Base-by-base conservation (phyloP, 1,140 invertebrate species). In the Aradophagus sp. region DNA sequence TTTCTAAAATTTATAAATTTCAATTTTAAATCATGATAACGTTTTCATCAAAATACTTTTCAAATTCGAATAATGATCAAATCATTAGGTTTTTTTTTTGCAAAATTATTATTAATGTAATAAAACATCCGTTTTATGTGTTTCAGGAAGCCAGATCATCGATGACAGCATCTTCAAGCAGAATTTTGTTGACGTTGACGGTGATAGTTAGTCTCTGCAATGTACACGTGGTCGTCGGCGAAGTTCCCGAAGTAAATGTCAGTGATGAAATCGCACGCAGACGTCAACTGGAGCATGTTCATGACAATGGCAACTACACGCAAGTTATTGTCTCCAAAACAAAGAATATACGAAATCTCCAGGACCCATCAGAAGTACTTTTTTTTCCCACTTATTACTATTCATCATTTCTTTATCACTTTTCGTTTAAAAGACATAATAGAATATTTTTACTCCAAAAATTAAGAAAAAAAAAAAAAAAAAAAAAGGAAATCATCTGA, bases 121-220 rank as follows among this genome's bases (percentile, higher is more conserved):
- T n/a, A n/a, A n/a, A n/a, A n/a, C n/a, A n/a, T n/a, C n/a, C n/a
- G n/a, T n/a, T n/a, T 29, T 29, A 4, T 29, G n/a, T 2, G 11
- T 45, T 65, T 45, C 34, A 56, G 42, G 42, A 56, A 16, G n/a
- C 12, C 12, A 44, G 50, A 38, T 47, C 44, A 68, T 59, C 65
- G 47, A 68, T 68, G 65, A 53, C 42, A 6, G 44, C 45, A 59
- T 55, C 55, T 32, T 61, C 19, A 29, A 47, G 48, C 5, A n/a
- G n/a, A 41, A 5, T 61, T 41, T 15, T 23, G 41, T 61, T 59
- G 45, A 47, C 34, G 53, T 39, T 61, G 48, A 35, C 15, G 42
- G 65, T 55, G 47, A 61, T 61, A 53, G 55, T 34, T 36, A 39
- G 55, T 48, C 55, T 68, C 39, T 50, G 48, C 27, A 41, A 47